A percentile compares a stretch with the other conserved stretches of the same genome.
phyloP scores from a whole-genome alignment of 2,797 vertebrate genomes.

The Sebastes trivittatus region DNA sequence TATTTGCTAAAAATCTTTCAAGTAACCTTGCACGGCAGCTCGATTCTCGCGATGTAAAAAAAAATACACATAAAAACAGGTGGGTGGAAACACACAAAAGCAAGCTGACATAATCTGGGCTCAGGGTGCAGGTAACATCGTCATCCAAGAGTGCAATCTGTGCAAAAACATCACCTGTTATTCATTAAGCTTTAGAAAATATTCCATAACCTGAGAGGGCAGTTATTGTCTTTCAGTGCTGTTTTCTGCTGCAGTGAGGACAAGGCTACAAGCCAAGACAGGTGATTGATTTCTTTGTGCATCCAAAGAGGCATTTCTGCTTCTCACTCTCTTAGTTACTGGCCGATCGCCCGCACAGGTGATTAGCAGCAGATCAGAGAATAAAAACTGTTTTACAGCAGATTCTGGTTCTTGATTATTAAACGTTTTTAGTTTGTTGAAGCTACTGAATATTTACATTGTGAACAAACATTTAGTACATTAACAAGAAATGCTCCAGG shows the following conservation, averaged over 20 bases:
- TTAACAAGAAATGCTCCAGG: not conserved
- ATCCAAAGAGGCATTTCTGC: constrained; percentile 6
- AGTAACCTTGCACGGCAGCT: too few species aligned
- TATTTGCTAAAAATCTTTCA: too few species aligned
- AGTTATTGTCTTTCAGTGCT: not conserved
- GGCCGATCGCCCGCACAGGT: not conserved
- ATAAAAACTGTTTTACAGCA: not conserved
- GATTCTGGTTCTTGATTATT: not conserved
- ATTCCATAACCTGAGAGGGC: not conserved
- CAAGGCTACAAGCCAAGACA: not conserved
- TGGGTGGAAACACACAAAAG: not conserved
- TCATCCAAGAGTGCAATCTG: not conserved
- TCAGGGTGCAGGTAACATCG: not conserved
- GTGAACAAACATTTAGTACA: not conserved
- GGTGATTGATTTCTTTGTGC: constrained; percentile 30
- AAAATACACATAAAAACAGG: not conserved
- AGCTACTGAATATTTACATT: not conserved
- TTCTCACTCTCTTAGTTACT: not conserved
- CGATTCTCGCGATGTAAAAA: not conserved
- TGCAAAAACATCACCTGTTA: not conserved
- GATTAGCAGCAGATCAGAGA: not conserved
- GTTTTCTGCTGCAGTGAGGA: not conserved
- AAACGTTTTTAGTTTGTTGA: not conserved
- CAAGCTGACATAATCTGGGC: not conserved
- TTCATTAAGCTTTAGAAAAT: not conserved